A percentile compares a stretch with the other conserved stretches of the same genome.
phyloP scores from a whole-genome alignment of 2,888 invertebrate species.

The Vesta saturnalis region DNA sequence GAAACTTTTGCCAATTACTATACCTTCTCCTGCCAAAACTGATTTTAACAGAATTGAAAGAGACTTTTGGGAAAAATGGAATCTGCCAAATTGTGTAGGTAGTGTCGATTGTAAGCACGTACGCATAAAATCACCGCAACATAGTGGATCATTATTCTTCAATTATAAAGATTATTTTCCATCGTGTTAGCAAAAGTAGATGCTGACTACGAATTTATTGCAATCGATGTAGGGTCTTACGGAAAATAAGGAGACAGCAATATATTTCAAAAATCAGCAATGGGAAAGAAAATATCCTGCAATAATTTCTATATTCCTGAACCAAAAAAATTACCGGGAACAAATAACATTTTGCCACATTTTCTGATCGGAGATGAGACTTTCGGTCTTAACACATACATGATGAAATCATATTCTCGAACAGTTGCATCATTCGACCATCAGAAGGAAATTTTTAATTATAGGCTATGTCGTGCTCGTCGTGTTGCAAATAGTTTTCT shows the following conservation, averaged over 20 bases:
- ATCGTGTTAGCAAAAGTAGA: constrained; percentile 16
- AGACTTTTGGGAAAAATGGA: not conserved
- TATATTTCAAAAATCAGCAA: constrained; percentile 12
- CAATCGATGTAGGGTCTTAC: constrained; percentile 21
- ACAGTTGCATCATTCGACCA: not conserved
- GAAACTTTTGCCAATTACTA: not conserved
- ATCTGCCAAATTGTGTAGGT: not conserved
- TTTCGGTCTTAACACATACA: constrained; percentile 11
- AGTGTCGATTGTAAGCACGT: not conserved
- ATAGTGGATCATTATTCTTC: not conserved
- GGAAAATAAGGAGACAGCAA: constrained; percentile 17
- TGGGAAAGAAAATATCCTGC: constrained; percentile 14
- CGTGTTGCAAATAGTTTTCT: not conserved
- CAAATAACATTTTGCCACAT: constrained; percentile 6
- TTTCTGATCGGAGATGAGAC: constrained; percentile 28
- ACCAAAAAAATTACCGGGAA: constrained; percentile 5
- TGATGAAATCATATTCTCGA: constrained; percentile 24
- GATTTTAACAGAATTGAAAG: not conserved
- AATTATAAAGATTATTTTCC: constrained; percentile 10
- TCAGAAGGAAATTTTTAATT: constrained; percentile 19
- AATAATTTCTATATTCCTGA: constrained; percentile 18
- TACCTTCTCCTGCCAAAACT: no score
- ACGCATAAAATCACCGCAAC: not conserved
- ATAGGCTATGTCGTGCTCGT: constrained; percentile 15
- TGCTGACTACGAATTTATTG: constrained; percentile 20